Evolutionary conservation across 2,888 invertebrate species (phyloP).

Genomic region (Idaea aversata): DNA sequence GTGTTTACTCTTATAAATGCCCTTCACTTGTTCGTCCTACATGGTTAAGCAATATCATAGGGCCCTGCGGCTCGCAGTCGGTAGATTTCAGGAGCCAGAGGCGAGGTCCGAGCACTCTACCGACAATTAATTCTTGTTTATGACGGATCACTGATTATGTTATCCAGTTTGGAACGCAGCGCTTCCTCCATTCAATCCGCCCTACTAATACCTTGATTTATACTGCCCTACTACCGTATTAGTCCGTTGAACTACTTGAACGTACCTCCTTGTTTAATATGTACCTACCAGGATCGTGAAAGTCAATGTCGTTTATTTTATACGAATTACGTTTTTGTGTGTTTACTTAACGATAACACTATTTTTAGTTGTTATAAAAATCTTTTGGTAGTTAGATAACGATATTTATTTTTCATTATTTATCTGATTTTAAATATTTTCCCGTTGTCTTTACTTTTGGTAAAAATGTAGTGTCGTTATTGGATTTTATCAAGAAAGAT

Average conservation of each 20-base stretch:
- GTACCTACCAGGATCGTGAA: slow-evolving; percentile 42
- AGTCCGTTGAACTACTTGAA: slow-evolving; percentile 33
- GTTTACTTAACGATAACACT: neutral
- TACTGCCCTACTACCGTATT: slow-evolving; percentile 37
- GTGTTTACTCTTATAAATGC: slow-evolving; percentile 60
- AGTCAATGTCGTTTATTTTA: slow-evolving; percentile 35
- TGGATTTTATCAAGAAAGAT: neutral
- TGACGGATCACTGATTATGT: slow-evolving; percentile 49
- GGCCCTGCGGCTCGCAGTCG: slow-evolving; percentile 38
- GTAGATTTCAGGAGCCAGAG: slow-evolving; percentile 49
- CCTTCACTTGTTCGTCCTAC: slow-evolving; percentile 60
- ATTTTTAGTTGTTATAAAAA: neutral
- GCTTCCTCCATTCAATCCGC: slow-evolving; percentile 49
- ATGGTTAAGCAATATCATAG: slow-evolving; percentile 53
- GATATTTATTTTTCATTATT: neutral
- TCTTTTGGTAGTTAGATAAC: neutral
- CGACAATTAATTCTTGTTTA: slow-evolving; percentile 47
- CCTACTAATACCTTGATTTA: slow-evolving; percentile 61
- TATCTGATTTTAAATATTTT: neutral
- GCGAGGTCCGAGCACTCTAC: slow-evolving; percentile 24
- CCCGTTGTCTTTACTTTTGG: neutral
- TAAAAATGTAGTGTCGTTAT: neutral
- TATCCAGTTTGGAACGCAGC: slow-evolving; percentile 38
- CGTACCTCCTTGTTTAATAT: slow-evolving; percentile 36
- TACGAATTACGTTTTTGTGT: slow-evolving; percentile 6